Conservation (phyloP, 1,140 invertebrate genomes). For the Zophobas atratus region DNA sequence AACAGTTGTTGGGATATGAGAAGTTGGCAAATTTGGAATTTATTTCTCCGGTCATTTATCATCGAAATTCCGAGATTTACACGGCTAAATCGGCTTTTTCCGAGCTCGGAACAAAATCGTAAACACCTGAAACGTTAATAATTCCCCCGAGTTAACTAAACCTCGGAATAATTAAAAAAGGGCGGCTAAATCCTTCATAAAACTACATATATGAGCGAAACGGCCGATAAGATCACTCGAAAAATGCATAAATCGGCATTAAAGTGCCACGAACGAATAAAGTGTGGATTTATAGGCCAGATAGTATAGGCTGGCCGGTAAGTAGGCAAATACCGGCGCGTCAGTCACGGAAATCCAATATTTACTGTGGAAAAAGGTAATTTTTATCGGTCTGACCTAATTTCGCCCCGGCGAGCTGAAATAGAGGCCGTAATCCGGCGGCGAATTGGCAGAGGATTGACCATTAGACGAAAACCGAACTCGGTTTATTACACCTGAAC, state of each 20-base stretch:
- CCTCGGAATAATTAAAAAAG: too few relatives aligned
- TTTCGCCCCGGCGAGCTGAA: background rate
- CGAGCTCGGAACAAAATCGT: background rate
- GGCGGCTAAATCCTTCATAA: background rate
- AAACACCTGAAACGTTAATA: too few relatives aligned
- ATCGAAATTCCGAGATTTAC: conserved; percentile 12
- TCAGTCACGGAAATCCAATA: conserved; percentile 9
- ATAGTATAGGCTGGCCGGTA: conserved; percentile 8
- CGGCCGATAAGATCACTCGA: conserved; percentile 20
- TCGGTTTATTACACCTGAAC: conserved; percentile 22
- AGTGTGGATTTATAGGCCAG: conserved; percentile 1
- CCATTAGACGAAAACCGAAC: background rate
- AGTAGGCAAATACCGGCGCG: background rate
- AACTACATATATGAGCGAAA: background rate
- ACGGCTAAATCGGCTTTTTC: background rate
- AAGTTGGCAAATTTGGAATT: conserved; percentile 21
- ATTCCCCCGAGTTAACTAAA: too few relatives aligned
- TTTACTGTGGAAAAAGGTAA: conserved; percentile 3
- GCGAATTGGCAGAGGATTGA: too few relatives aligned
- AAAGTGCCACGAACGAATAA: conserved; percentile 10
- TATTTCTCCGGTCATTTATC: conserved; percentile 17
- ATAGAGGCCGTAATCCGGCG: background rate
- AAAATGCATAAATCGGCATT: conserved; percentile 33
- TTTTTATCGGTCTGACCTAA: conserved; percentile 12
- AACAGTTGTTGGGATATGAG: conserved; percentile 14